Conservation (phyloP, 1,140 invertebrate species). For the Penaeus chinensis region DNA sequence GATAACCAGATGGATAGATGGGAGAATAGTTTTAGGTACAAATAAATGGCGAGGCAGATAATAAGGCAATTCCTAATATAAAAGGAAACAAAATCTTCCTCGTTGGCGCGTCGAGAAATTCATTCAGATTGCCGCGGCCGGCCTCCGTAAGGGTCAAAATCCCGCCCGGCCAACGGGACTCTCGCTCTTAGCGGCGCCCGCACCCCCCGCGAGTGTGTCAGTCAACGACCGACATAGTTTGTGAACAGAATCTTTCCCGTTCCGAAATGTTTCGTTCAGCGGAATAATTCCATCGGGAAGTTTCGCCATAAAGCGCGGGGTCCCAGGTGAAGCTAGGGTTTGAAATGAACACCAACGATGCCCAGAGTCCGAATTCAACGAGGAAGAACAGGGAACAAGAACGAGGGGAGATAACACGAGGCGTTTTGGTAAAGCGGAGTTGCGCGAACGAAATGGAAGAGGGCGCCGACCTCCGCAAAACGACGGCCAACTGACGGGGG, state of each 20-base stretch:
- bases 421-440: neutral
- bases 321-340: no score
- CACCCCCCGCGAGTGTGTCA: constrained; percentile 35
- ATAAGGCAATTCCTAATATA: no score
- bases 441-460: neutral
- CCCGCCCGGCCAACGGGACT: neutral
- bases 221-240: constrained; percentile 45
- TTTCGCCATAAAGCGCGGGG: no score
- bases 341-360: no score
- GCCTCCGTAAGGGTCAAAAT: neutral
- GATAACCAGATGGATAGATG: no score
- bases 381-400: neutral
- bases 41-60: no score
- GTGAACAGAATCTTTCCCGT: constrained; percentile 19
- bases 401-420: neutral
- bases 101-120: no score
- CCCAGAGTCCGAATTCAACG: neutral
- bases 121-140: no score
- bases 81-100: no score
- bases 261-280: constrained; percentile 17
- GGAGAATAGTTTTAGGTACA: no score
- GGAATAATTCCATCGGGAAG: neutral
- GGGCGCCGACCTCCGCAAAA: constrained; percentile 14
- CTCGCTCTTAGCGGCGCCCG: constrained; percentile 5
- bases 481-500: constrained; percentile 5